phyloP scores from a whole-genome alignment of 2,113 vertebrate genomes.

The Clarias macrocephalus region DNA sequence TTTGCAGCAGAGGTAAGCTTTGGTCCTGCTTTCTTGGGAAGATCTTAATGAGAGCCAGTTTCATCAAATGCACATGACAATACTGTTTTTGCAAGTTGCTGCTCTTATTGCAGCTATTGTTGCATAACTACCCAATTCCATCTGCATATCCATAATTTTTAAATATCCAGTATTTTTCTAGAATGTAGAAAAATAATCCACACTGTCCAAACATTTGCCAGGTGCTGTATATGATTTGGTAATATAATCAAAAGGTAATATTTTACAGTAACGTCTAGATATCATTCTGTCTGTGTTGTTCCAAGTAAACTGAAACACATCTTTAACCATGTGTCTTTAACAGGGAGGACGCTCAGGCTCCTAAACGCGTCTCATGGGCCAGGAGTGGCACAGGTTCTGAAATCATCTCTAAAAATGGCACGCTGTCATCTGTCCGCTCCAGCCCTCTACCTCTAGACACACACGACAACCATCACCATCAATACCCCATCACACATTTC shows the following conservation, averaged over 20 bases:
- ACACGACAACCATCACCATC: slow-evolving; percentile 58
- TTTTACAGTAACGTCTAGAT: background rate
- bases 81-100: too few species aligned
- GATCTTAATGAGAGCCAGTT: too few species aligned
- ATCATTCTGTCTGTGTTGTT: background rate
- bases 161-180: too few species aligned
- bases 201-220: too few species aligned
- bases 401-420: slow-evolving; percentile 86
- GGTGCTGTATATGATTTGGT: background rate
- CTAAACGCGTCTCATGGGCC: slow-evolving; percentile 83
- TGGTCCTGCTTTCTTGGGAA: too few species aligned
- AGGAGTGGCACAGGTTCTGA: slow-evolving; percentile 81
- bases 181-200: too few species aligned
- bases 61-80: too few species aligned
- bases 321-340: slow-evolving; percentile 12
- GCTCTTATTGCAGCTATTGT: too few species aligned
- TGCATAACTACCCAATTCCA: too few species aligned
- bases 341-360: slow-evolving; percentile 87
- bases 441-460: slow-evolving; percentile 69
- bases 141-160: too few species aligned
- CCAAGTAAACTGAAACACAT: background rate
- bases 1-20: too few species aligned
- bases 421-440: slow-evolving; percentile 83
- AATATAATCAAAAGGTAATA: background rate
- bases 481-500: slow-evolving; percentile 67